Base-by-base conservation (phyloP, 2,888 invertebrate species). In the Serrognathus titanus region DNA sequence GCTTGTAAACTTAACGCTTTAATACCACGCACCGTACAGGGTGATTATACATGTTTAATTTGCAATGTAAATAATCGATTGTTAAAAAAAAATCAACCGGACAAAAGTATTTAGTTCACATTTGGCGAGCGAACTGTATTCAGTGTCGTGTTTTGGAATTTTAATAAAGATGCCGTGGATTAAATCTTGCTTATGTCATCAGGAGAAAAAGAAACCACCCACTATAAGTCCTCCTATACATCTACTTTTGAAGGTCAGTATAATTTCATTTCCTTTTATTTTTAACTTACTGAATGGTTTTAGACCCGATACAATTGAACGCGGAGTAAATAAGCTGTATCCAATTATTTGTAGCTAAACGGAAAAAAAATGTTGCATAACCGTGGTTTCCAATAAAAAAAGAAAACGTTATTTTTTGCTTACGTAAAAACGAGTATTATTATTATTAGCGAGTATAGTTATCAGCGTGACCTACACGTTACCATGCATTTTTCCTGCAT, bases 181-280 rank as follows among this genome's bases (percentile, higher is more conserved):
- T 65, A 78, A 77, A 64, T 77, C 78, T 53, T 79, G 79, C 65
- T 69, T 79, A 65, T 79, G 78, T 66, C 78, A 78, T 56, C 78
- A 78, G 63, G 78, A 78, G 63, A 78, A 78, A 71, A 78, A 78
- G 71, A 77, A 75, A 63, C 63, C 71, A 35, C 78, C 78, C 36
- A 74, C 74, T 39, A 79, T 80, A 65, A 79, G 79, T 66, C 78
- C 78, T 40, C 80, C 80, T 48, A 76, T 80, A 62, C 80, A 80
- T 73, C 72, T 80, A 57, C 68, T 79, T 59, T 69, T 78, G 62
- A 79, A 79, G 79, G 79, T 79, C 75, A 72, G 67, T 59, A 46
- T 61, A n/a, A n/a, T 71, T 68, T 69, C 72, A 74, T 63, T 83
- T 83, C 58, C 24, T 20, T 12, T 47, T n/a, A 1, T 31, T 31